phyloP scores from a whole-genome alignment of 2,113 vertebrate genomes.

The Pteropus alecto region DNA sequence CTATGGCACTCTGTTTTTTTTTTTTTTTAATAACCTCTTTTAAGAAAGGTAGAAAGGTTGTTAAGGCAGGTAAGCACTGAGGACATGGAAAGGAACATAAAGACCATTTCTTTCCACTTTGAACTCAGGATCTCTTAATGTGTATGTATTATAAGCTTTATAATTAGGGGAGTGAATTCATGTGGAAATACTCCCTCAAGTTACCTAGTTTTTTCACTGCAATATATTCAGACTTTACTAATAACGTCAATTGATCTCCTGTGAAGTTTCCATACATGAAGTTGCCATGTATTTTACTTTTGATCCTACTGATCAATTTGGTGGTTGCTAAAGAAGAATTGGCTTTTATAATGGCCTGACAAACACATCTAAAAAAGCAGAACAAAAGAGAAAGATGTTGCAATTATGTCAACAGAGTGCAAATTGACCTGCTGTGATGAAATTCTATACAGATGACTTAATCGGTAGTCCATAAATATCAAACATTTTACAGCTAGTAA shows the following conservation, averaged over 20 bases:
- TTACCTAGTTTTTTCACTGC: constrained; percentile 79
- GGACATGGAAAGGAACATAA: background rate
- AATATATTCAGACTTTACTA: constrained; percentile 57
- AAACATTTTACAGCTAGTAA: background rate
- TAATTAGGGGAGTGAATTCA: background rate
- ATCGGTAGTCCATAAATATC: background rate
- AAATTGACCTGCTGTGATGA: background rate
- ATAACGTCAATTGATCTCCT: constrained; percentile 45
- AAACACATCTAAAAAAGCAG: constrained; percentile 70
- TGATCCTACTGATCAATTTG: constrained; percentile 60
- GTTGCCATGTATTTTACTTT: constrained; percentile 52
- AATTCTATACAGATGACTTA: background rate
- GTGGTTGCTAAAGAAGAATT: constrained; percentile 46
- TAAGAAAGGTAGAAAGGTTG: background rate
- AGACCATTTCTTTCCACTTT: background rate
- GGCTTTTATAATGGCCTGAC: constrained; percentile 77
- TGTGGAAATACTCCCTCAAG: background rate
- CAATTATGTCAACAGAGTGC: background rate
- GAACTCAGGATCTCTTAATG: background rate
- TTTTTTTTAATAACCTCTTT: background rate
- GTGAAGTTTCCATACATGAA: constrained; percentile 48
- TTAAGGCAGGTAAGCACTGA: background rate
- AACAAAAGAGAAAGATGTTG: constrained; percentile 9
- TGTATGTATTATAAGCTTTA: background rate
- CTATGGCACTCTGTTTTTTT: background rate